These are phyloP conservation scores for Rotaria macrura DNA, from an alignment of 2,888 invertebrate genomes.

Conservation along the genomic window DNA sequence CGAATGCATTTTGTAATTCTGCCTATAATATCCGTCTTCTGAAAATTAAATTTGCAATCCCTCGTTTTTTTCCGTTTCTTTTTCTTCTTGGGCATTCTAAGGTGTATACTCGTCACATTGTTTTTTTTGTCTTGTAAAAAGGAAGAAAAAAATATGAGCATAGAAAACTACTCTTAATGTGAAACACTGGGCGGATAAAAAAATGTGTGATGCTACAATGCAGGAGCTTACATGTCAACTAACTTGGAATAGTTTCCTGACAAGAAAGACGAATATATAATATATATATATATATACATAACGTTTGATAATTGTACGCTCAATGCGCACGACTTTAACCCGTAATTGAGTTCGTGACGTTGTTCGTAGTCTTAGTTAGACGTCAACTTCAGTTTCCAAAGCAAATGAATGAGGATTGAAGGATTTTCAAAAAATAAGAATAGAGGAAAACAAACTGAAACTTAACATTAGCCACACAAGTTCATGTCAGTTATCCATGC, in stretches of 20 bases:
- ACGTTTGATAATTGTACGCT: background rate
- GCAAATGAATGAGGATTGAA: too few species aligned
- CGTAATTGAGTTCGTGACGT: constrained; percentile 11
- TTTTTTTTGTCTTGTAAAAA: background rate
- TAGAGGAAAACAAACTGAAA: too few species aligned
- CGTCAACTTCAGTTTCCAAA: too few species aligned
- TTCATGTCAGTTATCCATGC: too few species aligned
- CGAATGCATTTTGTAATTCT: background rate
- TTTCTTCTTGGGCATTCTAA: background rate
- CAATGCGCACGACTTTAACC: background rate
- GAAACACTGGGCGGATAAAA: background rate
- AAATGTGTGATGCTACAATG: background rate
- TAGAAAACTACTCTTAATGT: background rate
- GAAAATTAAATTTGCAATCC: background rate
- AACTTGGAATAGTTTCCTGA: background rate
- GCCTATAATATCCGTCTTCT: background rate
- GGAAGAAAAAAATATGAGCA: background rate
- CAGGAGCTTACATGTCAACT: background rate
- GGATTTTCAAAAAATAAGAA: too few species aligned
- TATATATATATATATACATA: too few species aligned
- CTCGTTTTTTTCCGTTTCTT: too few species aligned
- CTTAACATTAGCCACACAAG: too few species aligned
- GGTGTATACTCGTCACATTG: background rate
- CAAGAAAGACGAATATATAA: background rate
- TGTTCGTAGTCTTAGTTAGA: background rate